Conservation (phyloP, 2,113 vertebrate genomes). For the Microcebus lehilahytsara region DNA sequence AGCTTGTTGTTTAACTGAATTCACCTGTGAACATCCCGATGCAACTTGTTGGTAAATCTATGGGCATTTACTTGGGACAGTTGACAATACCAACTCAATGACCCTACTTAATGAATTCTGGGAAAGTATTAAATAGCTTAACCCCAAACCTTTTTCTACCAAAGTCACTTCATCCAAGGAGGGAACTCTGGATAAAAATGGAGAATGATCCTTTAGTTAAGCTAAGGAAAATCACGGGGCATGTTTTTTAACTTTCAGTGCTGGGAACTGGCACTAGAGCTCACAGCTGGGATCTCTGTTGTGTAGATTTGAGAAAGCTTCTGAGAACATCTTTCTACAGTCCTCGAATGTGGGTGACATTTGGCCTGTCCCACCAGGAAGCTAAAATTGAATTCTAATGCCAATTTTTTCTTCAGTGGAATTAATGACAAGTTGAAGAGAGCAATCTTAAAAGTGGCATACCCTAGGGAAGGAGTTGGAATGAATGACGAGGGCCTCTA, state of each 20-base stretch:
- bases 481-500: not conserved
- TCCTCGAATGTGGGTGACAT: not conserved
- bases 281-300: not conserved
- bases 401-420: not conserved
- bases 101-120: not conserved
- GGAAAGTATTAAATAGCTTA: not conserved
- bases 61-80: not conserved
- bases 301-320: not conserved
- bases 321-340: not conserved
- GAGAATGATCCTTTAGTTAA: not conserved
- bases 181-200: not conserved
- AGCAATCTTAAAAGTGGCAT: not conserved
- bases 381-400: constrained; percentile 48
- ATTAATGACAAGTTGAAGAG: constrained; percentile 53
- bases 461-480: not conserved
- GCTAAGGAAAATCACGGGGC: not conserved
- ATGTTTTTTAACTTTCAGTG: not conserved
- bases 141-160: not conserved
- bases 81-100: not conserved
- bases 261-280: not conserved
- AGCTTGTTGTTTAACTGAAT: constrained; percentile 3
- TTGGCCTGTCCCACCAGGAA: not conserved
- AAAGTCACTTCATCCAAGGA: not conserved
- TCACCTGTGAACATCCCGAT: not conserved
- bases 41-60: not conserved